Conservation (phyloP, 2,113 vertebrate genomes). For the Mystacornis crossleyi region DNA sequence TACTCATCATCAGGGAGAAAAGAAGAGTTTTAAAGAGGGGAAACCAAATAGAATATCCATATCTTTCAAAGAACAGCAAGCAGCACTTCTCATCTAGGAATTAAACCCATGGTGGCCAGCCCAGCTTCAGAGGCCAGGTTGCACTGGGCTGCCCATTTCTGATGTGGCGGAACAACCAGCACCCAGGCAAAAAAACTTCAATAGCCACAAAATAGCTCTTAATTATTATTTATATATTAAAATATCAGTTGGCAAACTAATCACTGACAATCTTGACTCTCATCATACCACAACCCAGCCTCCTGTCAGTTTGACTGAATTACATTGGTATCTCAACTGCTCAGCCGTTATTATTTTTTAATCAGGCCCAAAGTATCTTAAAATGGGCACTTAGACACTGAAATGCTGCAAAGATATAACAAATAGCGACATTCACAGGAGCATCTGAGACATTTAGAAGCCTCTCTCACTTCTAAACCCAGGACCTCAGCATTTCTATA, state of each 20-base stretch:
- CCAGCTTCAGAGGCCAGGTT: not conserved
- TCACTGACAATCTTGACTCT: not conserved
- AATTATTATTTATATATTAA: not conserved
- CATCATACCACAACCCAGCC: not conserved
- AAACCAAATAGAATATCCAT: not conserved
- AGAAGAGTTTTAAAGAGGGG: not conserved
- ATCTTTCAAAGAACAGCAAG: not conserved
- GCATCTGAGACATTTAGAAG: not conserved
- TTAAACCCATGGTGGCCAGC: not conserved
- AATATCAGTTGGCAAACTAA: not conserved
- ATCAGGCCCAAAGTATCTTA: conserved; percentile 26
- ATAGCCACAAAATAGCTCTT: not conserved
- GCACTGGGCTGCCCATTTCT: not conserved
- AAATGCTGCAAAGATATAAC: not conserved
- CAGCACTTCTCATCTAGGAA: not conserved
- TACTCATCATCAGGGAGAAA: not conserved
- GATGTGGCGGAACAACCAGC: not conserved
- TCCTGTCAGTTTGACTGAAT: not conserved
- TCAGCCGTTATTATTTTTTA: conserved; percentile 7
- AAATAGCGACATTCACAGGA: not conserved
- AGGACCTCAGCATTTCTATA: conserved; percentile 20
- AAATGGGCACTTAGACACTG: not conserved
- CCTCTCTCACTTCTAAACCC: not conserved
- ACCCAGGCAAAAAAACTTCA: not conserved
- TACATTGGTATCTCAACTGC: not conserved